A percentile compares a stretch with the other conserved stretches of the same genome.
Evolutionary conservation across 2,888 invertebrate genomes (phyloP).

Genomic region (Mythimna vitellina): DNA sequence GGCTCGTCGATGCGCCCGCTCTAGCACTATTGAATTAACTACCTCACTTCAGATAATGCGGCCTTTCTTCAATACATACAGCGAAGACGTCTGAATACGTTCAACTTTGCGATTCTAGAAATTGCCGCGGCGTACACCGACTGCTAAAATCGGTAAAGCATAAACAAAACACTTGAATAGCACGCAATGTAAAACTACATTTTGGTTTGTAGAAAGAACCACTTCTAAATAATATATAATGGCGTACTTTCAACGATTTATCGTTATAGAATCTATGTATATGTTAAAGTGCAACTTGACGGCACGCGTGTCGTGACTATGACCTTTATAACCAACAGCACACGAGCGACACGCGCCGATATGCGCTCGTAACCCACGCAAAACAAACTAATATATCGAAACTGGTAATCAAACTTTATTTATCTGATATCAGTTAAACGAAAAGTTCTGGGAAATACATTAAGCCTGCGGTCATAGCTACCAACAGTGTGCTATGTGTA

Average conservation of each 20-base stretch:
- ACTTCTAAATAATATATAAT: constrained; percentile 37
- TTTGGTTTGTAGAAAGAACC: constrained; percentile 28
- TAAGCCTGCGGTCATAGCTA: constrained; percentile 39
- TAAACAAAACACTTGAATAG: constrained; percentile 54
- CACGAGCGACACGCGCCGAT: constrained; percentile 55
- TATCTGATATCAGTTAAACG: constrained; percentile 71
- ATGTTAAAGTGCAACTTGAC: constrained; percentile 36
- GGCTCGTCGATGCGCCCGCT: constrained; percentile 60
- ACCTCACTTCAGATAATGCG: constrained; percentile 62
- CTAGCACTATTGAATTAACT: constrained; percentile 65
- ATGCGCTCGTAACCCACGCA: constrained; percentile 61
- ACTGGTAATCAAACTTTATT: constrained; percentile 73
- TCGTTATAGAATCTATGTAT: constrained; percentile 32
- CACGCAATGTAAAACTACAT: constrained; percentile 50
- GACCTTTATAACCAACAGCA: constrained; percentile 67
- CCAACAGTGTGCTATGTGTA: constrained; percentile 31
- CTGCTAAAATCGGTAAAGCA: constrained; percentile 36
- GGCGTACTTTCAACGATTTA: constrained; percentile 34
- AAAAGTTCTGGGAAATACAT: constrained; percentile 57
- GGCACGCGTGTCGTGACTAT: constrained; percentile 45
- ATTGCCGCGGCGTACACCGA: constrained; percentile 43
- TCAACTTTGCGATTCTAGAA: constrained; percentile 37
- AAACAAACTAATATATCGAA: constrained; percentile 70
- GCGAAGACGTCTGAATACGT: constrained; percentile 54
- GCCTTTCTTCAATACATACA: constrained; percentile 61